A percentile compares a stretch with the other conserved stretches of the same genome.
Conservation (phyloP, 2,888 invertebrate genomes). For the Villa cingulata region DNA sequence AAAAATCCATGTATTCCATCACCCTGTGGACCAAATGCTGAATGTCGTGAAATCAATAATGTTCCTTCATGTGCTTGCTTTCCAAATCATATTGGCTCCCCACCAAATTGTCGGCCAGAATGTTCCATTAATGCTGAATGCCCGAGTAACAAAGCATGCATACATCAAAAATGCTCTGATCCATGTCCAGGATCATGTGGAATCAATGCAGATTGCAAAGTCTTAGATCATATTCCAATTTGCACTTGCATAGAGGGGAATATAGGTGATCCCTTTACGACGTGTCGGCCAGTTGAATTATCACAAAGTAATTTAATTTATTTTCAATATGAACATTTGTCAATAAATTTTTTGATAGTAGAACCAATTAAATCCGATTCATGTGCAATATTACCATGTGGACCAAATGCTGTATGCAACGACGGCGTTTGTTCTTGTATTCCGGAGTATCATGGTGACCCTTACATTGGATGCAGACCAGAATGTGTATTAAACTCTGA, state of each 20-base stretch:
- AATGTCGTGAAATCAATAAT: conserved; percentile 42
- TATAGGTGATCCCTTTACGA: conserved; percentile 49
- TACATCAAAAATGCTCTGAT: conserved; percentile 59
- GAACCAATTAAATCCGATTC: conserved; percentile 37
- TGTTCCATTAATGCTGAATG: conserved; percentile 63
- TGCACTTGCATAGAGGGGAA: conserved; percentile 49
- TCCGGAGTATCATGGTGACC: conserved; percentile 52
- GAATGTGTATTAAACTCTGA: conserved; percentile 57
- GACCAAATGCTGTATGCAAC: conserved; percentile 53
- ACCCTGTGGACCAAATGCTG: conserved; percentile 65
- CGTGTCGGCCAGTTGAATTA: conserved; percentile 35
- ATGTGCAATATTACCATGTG: conserved; percentile 59
- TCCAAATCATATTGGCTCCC: conserved; percentile 54
- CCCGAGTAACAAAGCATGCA: conserved; percentile 52
- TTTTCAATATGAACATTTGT: too few relatives aligned
- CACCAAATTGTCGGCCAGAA: conserved; percentile 64
- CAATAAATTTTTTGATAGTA: conserved; percentile 13
- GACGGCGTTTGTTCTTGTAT: conserved; percentile 55
- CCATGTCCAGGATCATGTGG: conserved; percentile 54
- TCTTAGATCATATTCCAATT: conserved; percentile 54
- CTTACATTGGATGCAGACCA: conserved; percentile 53
- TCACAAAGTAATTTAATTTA: background rate
- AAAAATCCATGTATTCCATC: conserved; percentile 55
- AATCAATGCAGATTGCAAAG: conserved; percentile 45
- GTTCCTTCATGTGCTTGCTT: conserved; percentile 52